These are phyloP conservation scores for Sinocyclocheilus rhinocerous DNA, from an alignment of 2,113 vertebrate genomes.

Conservation along the genomic window DNA sequence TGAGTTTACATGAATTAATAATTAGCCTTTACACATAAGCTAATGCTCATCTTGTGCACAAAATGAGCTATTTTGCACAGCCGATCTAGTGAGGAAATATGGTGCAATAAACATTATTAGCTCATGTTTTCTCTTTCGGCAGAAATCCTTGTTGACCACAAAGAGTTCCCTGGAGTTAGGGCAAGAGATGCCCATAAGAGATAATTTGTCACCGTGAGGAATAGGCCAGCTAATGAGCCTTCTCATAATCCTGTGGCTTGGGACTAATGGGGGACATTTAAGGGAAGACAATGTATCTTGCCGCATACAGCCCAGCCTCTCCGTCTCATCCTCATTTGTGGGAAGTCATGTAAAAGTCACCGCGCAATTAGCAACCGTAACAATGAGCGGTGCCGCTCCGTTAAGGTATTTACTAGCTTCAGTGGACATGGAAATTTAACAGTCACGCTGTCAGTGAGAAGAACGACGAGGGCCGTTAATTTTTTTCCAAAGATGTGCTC, in stretches of 20 bases:
- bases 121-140: conserved; percentile 56
- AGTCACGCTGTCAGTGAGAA: neutral
- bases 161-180: conserved; percentile 55
- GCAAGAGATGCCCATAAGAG: conserved; percentile 66
- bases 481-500: neutral
- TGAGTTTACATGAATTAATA: neutral
- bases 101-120: conserved; percentile 15
- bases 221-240: conserved; percentile 76
- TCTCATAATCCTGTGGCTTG: conserved; percentile 77
- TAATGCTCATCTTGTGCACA: neutral
- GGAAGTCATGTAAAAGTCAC: conserved; percentile 71
- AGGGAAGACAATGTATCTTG: conserved; percentile 78
- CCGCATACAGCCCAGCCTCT: conserved; percentile 68
- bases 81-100: neutral
- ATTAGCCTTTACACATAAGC: conserved; percentile 5
- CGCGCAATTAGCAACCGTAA: conserved; percentile 73
- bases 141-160: conserved; percentile 65
- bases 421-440: conserved; percentile 39
- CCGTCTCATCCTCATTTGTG: conserved; percentile 73
- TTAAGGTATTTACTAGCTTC: conserved; percentile 43
- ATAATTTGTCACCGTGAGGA: conserved; percentile 74
- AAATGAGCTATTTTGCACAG: neutral
- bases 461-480: neutral
- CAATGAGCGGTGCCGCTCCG: conserved; percentile 59
- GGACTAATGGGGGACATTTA: conserved; percentile 80